These are phyloP conservation scores for Philaenus spumarius DNA, from an alignment of 1,140 invertebrate species.

Conservation along the genomic window DNA sequence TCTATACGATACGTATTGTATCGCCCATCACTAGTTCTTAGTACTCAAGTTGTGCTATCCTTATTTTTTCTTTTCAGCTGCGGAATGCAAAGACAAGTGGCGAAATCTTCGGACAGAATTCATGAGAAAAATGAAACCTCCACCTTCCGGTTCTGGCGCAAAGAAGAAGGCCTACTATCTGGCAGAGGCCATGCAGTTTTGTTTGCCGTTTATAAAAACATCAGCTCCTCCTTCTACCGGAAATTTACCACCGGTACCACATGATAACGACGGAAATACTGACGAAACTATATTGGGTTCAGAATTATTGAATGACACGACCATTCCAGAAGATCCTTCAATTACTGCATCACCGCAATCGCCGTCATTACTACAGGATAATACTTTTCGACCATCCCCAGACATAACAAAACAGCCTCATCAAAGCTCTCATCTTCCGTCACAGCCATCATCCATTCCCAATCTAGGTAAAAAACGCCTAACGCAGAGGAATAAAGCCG, in stretches of 20 bases:
- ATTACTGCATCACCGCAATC: no score
- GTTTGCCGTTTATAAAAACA: conserved; percentile 25
- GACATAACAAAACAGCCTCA: no score
- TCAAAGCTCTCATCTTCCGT: not conserved
- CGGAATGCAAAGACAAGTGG: conserved; percentile 12
- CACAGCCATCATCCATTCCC: conserved; percentile 1
- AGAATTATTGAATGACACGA: conserved; percentile 6
- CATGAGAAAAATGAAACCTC: conserved; percentile 4
- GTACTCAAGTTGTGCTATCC: not conserved
- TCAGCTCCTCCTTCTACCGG: conserved; percentile 6
- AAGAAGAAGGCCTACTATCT: conserved; percentile 27
- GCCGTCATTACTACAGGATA: no score
- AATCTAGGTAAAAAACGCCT: conserved; percentile 12
- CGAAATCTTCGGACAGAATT: conserved; percentile 8
- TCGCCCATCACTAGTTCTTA: not conserved
- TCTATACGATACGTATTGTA: no score
- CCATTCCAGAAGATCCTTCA: not conserved
- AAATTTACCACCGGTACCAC: conserved; percentile 21
- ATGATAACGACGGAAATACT: not conserved
- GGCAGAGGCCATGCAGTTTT: conserved; percentile 23
- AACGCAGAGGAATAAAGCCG: no score
- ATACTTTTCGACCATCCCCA: no score
- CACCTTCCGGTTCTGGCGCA: conserved; percentile 12
- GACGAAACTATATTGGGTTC: conserved; percentile 14
- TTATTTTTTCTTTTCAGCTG: conserved; percentile 7